A percentile compares a stretch with the other conserved stretches of the same genome.
Evolutionary conservation across 2,113 vertebrate genomes (phyloP).

Genomic region (Muscicapa adusta): DNA sequence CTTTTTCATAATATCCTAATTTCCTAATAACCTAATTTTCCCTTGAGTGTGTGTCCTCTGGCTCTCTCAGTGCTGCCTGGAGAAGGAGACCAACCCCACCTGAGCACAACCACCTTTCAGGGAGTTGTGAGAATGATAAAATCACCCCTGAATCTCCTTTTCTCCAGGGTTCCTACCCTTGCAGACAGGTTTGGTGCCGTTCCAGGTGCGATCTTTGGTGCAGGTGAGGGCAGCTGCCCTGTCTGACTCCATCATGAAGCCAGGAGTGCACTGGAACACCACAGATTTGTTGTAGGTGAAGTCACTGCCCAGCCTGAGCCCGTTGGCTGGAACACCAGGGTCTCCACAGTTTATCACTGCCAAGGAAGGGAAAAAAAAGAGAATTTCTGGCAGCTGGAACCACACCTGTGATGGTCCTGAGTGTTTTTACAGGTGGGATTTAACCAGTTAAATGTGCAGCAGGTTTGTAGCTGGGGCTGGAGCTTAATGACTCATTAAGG

Average conservation of each 20-base stretch:
- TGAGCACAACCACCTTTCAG: no score
- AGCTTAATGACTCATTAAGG: neutral
- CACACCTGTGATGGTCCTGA: fast-evolving
- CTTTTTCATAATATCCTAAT: no score
- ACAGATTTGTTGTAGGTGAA: conserved; percentile 86
- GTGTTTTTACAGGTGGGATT: neutral
- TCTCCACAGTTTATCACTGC: conserved; percentile 95
- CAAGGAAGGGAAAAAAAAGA: neutral
- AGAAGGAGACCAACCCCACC: no score
- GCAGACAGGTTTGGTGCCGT: conserved; percentile 89
- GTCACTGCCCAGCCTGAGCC: conserved; percentile 85
- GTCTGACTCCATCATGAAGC: conserved; percentile 90
- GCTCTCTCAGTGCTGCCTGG: no score
- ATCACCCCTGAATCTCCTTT: no score
- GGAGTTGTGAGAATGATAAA: no score
- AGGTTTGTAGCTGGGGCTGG: neutral
- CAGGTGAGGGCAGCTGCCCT: conserved; percentile 85
- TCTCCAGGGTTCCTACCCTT: conserved; percentile 76
- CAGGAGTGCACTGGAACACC: conserved; percentile 87
- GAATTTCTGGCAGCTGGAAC: neutral
- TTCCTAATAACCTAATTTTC: no score
- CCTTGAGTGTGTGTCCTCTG: no score
- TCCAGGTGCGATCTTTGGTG: conserved; percentile 96
- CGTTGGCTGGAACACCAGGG: conserved; percentile 91
- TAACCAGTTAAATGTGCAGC: neutral